Evolutionary conservation across 2,888 invertebrate genomes (phyloP).

Genomic region (Chrysotoxum bicinctum): DNA sequence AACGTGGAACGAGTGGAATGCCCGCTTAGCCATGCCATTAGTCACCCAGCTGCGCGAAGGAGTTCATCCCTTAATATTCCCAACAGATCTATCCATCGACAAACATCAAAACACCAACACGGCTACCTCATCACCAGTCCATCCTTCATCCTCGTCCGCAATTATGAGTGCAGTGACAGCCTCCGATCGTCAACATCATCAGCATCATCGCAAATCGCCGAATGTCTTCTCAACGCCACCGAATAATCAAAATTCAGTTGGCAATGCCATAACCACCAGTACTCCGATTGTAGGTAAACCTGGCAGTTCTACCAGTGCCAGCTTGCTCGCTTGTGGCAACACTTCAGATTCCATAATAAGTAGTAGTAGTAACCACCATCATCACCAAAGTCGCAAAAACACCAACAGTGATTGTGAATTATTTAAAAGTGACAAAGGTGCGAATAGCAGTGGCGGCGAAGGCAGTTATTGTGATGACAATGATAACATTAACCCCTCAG

Average conservation of each 20-base stretch:
- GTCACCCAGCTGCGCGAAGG: slow-evolving; percentile 84
- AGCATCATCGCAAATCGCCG: slow-evolving; percentile 76
- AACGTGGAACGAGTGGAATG: slow-evolving; percentile 89
- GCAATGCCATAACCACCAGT: slow-evolving; percentile 60
- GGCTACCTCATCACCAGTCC: slow-evolving; percentile 74
- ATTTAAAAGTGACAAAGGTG: slow-evolving; percentile 74
- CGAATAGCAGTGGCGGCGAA: slow-evolving; percentile 77
- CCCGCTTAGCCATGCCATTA: slow-evolving; percentile 88
- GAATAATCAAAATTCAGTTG: slow-evolving; percentile 49
- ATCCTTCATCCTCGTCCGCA: slow-evolving; percentile 75
- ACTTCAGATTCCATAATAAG: slow-evolving; percentile 66
- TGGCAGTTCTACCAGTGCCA: slow-evolving; percentile 40
- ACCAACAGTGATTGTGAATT: slow-evolving; percentile 73
- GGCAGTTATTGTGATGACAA: slow-evolving; percentile 73
- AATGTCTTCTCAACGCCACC: slow-evolving; percentile 70
- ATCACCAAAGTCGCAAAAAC: slow-evolving; percentile 71
- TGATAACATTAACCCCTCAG: slow-evolving; percentile 70
- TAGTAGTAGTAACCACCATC: slow-evolving; percentile 77
- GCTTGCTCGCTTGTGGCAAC: slow-evolving; percentile 43
- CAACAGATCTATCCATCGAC: slow-evolving; percentile 80
- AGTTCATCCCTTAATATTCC: slow-evolving; percentile 81
- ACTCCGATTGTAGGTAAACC: slow-evolving; percentile 50
- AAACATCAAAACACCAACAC: slow-evolving; percentile 75
- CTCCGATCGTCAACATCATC: slow-evolving; percentile 56
- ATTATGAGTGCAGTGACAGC: slow-evolving; percentile 54